Base-by-base conservation (phyloP, 2,888 invertebrate genomes). In the Patella caerulea region DNA sequence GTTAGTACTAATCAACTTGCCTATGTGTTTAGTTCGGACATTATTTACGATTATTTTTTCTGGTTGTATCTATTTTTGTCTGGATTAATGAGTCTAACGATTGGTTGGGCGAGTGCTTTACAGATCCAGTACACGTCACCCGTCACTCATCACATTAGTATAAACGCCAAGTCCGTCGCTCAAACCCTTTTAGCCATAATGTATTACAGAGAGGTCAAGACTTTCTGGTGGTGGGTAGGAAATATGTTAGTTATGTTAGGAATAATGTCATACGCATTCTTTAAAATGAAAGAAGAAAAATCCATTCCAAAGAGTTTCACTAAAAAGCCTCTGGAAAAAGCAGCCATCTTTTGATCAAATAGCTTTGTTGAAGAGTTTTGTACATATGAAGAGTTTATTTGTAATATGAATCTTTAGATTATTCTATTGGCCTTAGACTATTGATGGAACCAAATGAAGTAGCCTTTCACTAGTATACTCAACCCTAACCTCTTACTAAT, bases 121-220 rank as follows among this genome's bases (percentile, higher is more conserved):
- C 91, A 91, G 84, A 91, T 92, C 29, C 87, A 90, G 74, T 86
- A 90, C 70, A 92, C 92, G 0, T 91, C 91, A 0, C 91, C 92
- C 0, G 84, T 91, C 7, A 89, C 91, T 0, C 92, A 91, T 81
- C 90, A 91, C 80, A 87, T 92, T 70, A 91, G 91, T 81, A 90
- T 90, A 75, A 91, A 90, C 79, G 87, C 90, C 29, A 91, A 91
- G 79, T 90, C 92, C 0, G 88, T 91, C 3, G 78, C 89, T 55
- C 91, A 91, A 84, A 91, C 92, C 5, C 76, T 92, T 4, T 78
- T 91, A 5, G 92, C 91, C 9, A 90, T 91, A 5, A 70, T 89
- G 24, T 87, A 86, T 77, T 88, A 86, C 79, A 82, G 88, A 17
- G 89, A 91, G 78, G 79, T 79, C 4, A 91, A 91, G 76, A 86